Conservation (phyloP, 1,140 invertebrate genomes). For the Danaus melanippus region DNA sequence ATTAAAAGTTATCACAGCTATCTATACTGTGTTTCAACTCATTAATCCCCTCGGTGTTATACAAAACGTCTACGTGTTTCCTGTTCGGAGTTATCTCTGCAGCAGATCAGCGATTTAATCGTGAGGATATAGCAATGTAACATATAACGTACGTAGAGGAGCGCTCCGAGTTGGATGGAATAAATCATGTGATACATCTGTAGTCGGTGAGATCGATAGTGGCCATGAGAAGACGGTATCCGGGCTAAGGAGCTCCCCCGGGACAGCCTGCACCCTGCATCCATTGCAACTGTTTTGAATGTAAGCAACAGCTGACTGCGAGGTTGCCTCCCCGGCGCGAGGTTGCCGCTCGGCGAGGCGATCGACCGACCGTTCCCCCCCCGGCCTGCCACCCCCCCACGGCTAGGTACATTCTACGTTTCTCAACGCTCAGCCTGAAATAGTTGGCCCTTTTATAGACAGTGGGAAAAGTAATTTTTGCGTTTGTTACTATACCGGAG, state of each 20-base stretch:
- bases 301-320: slow-evolving; percentile 46
- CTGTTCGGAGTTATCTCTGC: too few relatives aligned
- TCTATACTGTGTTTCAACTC: too few relatives aligned
- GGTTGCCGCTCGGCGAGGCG: slow-evolving; percentile 36
- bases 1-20: too few relatives aligned
- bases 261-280: slow-evolving; percentile 14
- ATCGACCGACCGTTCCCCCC: slow-evolving; percentile 36
- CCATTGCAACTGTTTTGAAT: slow-evolving; percentile 35
- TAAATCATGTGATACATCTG: too few relatives aligned
- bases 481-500: slow-evolving; percentile 7
- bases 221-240: too few relatives aligned
- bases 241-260: slow-evolving; percentile 10
- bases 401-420: slow-evolving; percentile 31
- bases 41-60: too few relatives aligned
- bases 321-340: slow-evolving; percentile 30
- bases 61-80: too few relatives aligned
- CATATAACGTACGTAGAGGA: too few relatives aligned
- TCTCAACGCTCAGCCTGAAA: slow-evolving; percentile 36
- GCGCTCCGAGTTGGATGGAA: too few relatives aligned
- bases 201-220: too few relatives aligned
- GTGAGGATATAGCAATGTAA: too few relatives aligned
- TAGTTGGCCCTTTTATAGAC: slow-evolving; percentile 34
- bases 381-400: slow-evolving; percentile 11
- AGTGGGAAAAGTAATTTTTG: slow-evolving; percentile 29
- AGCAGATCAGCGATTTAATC: too few relatives aligned